Evolutionary conservation across 2,113 vertebrate species (phyloP).

Genomic region (Dipodomys stephensi): DNA sequence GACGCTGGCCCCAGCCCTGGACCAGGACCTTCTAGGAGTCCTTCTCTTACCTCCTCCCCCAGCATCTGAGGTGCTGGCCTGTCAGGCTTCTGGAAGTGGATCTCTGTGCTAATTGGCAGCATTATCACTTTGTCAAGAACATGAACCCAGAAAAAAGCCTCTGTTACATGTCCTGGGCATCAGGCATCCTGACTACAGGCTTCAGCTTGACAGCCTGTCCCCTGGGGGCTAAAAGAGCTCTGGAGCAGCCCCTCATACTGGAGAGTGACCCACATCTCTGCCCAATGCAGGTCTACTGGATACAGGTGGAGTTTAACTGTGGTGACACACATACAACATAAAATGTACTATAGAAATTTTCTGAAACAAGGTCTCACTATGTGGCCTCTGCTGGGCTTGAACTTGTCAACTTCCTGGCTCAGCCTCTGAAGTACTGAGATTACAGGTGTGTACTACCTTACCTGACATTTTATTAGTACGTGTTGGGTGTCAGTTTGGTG

Average conservation of each 20-base stretch:
- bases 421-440: too few relatives aligned
- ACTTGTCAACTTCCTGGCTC: too few relatives aligned
- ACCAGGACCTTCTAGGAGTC: not conserved
- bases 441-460: too few relatives aligned
- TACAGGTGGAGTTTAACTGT: not conserved
- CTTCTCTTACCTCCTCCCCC: not conserved
- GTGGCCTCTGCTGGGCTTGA: too few relatives aligned
- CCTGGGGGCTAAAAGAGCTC: not conserved
- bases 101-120: constrained; percentile 76
- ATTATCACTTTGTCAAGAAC: constrained; percentile 65
- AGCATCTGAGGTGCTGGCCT: not conserved
- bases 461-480: too few relatives aligned
- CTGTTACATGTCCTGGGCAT: constrained; percentile 56
- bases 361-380: too few relatives aligned
- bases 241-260: not conserved
- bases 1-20: not conserved
- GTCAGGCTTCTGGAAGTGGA: constrained; percentile 16
- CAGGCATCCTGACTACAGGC: accelerated
- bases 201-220: not conserved
- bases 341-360: not conserved
- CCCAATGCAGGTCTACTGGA: too few relatives aligned
- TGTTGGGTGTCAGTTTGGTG: not conserved
- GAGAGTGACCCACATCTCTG: not conserved
- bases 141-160: constrained; percentile 50
- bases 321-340: not conserved